phyloP scores from a whole-genome alignment of 2,888 invertebrate species.

The Nomada ruficornis region DNA sequence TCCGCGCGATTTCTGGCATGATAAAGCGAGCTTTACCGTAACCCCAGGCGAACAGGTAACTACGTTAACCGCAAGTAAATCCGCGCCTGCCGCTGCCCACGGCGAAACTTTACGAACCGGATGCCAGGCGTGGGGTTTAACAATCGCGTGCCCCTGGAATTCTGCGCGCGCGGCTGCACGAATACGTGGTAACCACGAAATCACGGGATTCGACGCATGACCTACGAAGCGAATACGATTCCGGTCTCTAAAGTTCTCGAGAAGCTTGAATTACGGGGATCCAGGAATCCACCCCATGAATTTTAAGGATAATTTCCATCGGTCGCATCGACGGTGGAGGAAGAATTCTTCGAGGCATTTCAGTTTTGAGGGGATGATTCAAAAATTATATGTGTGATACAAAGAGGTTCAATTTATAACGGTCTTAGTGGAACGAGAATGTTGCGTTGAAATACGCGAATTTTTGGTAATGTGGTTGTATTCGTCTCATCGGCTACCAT shows the following conservation, averaged over 20 bases:
- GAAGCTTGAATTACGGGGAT: slow-evolving; percentile 39
- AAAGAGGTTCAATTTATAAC: slow-evolving; percentile 3
- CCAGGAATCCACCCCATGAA: background rate
- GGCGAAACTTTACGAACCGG: slow-evolving; percentile 71
- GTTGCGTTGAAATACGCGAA: too few species aligned
- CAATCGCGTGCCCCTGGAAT: slow-evolving; percentile 69
- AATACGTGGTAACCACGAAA: slow-evolving; percentile 57
- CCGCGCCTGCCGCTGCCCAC: slow-evolving; percentile 54
- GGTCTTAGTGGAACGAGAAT: background rate
- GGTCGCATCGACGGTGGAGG: too few species aligned
- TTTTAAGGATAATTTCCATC: slow-evolving; percentile 2
- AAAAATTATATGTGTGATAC: too few species aligned
- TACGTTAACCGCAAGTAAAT: slow-evolving; percentile 65
- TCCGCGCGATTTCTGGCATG: slow-evolving; percentile 59
- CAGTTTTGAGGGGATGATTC: too few species aligned
- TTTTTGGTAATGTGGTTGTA: too few species aligned
- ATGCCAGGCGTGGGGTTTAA: slow-evolving; percentile 63
- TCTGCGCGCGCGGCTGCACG: slow-evolving; percentile 55
- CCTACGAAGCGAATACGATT: slow-evolving; percentile 59
- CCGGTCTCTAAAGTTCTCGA: slow-evolving; percentile 41
- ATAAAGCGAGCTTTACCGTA: slow-evolving; percentile 51
- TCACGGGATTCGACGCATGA: slow-evolving; percentile 65
- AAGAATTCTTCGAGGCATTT: too few species aligned
- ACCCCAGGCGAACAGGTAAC: slow-evolving; percentile 59
- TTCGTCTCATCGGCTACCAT: too few species aligned